Conservation (phyloP, 37 sponge, comb jelly and placozoan genomes). For the Beroe forskalii region DNA sequence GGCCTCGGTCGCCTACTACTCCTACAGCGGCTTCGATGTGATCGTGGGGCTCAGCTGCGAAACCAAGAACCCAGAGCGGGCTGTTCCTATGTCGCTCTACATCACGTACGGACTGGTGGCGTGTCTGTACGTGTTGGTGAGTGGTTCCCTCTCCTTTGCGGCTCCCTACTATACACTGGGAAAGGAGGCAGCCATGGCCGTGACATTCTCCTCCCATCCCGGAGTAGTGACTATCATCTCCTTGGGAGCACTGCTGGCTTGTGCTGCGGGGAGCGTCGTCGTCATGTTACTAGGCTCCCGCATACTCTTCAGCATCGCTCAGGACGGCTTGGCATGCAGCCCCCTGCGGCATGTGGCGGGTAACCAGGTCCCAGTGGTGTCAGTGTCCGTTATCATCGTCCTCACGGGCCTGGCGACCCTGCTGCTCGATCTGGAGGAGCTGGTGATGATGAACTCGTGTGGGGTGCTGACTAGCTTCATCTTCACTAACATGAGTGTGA, state of each 20-base stretch:
- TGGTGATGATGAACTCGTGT: constrained; percentile 57
- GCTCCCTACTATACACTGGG: constrained; percentile 51
- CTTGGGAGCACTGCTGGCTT: constrained; percentile 9
- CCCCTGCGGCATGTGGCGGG: neutral
- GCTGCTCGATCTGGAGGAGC: constrained; percentile 47
- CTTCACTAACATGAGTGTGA: constrained; percentile 47
- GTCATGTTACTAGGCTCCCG: neutral
- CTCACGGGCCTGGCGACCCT: constrained; percentile 4
- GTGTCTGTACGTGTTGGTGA: constrained; percentile 29
- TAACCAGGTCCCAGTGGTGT: constrained; percentile 12
- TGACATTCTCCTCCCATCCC: neutral
- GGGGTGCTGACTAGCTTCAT: constrained; percentile 20
- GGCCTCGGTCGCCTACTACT: constrained; percentile 49
- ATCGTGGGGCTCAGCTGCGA: constrained; percentile 14
- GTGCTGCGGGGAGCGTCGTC: constrained; percentile 5
- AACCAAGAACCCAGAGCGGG: constrained; percentile 26
- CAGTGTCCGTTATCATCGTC: neutral
- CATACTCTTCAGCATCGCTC: constrained; percentile 48
- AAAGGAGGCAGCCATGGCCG: constrained; percentile 9
- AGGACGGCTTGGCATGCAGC: constrained; percentile 7
- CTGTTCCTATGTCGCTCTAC: neutral
- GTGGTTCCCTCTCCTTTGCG: constrained; percentile 27
- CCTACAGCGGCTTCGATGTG: constrained; percentile 31
- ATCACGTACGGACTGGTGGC: neutral
- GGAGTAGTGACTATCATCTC: neutral